Base-by-base conservation (phyloP, 2,888 invertebrate species). In the Pollenia angustigena region DNA sequence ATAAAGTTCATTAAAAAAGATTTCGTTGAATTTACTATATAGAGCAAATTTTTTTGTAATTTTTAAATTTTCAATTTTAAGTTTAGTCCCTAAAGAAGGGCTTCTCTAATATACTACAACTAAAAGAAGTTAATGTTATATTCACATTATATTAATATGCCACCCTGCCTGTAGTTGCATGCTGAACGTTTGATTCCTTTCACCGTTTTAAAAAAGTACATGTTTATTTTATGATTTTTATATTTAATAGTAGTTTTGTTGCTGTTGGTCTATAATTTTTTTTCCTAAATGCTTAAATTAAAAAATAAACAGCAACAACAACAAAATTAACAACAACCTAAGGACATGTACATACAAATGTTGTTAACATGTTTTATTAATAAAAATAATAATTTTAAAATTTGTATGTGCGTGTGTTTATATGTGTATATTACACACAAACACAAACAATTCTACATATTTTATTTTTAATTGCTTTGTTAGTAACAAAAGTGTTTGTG, bases 361-460 rank as follows among this genome's bases (percentile, higher is more conserved):
- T 56, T 69, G 74, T 69, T 74, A 79, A 85, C 85, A 79, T 74
- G 79, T 56, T 79, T 69, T 82, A 72, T 78, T 85, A 69, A 62
- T 54, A 74, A 72, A 79, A 81, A 32, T 6, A 32, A 32, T 32
- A 32, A 32, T 32, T 32, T 32, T 32, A 32, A 32, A 32, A 79
- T 79, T 74, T 46, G 11, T n/a, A 50, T 58, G 4, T 23, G 0
- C 42, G 11, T 56, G 48, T 56, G 40, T 48, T 42, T 42, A 8
- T 42, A 48, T 14, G 23, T 50, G 50, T 68, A 9, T 42, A 44
- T 9, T 8, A 12, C 10, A 10, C 18, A 32, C 11, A 23, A 10
- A 6, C 40, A 74, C 8, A 44, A 56, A 44, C 23, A 62, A 40
- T 46, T 14, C 1, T 46, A 7, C 42, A 60, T 42, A 18, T 42